phyloP scores from a whole-genome alignment of 2,113 vertebrate species.

The Pygoscelis antarcticus region DNA sequence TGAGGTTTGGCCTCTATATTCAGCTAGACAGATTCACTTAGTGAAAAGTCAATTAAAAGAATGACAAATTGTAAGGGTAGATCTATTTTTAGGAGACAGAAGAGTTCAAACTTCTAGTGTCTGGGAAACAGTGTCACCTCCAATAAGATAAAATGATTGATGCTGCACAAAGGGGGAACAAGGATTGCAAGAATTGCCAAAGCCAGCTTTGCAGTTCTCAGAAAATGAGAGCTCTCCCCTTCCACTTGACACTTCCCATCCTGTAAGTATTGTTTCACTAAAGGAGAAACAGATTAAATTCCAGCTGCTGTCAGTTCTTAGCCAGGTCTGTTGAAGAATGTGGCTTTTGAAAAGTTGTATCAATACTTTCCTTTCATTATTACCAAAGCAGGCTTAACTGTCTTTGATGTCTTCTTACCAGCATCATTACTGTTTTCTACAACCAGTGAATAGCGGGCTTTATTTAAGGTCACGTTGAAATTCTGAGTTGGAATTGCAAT shows the following conservation, averaged over 20 bases:
- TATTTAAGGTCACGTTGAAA: slow-evolving; percentile 56
- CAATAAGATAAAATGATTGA: slow-evolving; percentile 10
- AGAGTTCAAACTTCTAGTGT: neutral
- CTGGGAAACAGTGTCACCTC: neutral
- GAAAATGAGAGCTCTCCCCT: slow-evolving; percentile 14
- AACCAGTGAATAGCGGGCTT: slow-evolving; percentile 23
- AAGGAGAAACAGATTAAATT: slow-evolving; percentile 58
- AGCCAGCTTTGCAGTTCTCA: slow-evolving; percentile 8
- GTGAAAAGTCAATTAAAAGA: slow-evolving; percentile 4
- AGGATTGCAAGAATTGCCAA: slow-evolving; percentile 10
- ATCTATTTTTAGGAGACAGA: neutral
- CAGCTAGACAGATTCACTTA: neutral
- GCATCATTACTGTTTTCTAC: slow-evolving; percentile 3
- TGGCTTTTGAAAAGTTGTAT: slow-evolving; percentile 60
- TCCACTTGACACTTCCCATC: slow-evolving; percentile 46
- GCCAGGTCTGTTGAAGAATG: slow-evolving; percentile 47
- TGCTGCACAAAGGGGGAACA: neutral
- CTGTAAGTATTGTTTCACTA: slow-evolving; percentile 43
- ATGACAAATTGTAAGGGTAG: neutral
- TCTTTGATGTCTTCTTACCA: slow-evolving; percentile 50
- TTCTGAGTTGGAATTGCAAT: slow-evolving; percentile 52
- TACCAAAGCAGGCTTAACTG: slow-evolving; percentile 53
- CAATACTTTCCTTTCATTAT: slow-evolving; percentile 62
- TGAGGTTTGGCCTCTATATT: neutral
- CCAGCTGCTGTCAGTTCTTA: slow-evolving; percentile 50